Evolutionary conservation across 2,888 invertebrate species (phyloP), one percentile per base, ranked within the genome.

Genomic region (Patella caerulea): DNA sequence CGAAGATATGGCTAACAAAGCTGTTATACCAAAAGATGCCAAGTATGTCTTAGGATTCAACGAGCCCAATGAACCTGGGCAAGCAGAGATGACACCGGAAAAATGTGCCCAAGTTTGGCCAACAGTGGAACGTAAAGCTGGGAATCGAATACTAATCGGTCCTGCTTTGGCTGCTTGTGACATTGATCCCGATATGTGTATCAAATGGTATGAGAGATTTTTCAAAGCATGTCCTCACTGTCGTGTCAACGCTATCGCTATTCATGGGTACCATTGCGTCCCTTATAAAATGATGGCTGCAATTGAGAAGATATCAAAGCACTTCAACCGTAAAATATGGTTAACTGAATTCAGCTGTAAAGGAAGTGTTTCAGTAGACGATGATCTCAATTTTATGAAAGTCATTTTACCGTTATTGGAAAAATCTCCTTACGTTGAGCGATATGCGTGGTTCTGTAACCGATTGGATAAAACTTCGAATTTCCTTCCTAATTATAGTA

Each of bases 191-290:
- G 55, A 74, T 9, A 76, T 65, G 65, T 65, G 80, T 2, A 74
- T 78, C 7, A 80, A 81, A 17, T 86, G 86, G 86, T 84, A 83
- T 52, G 83, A 83, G 53, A 79, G 78, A 70, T 86, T 86, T 72
- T 86, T 86, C 80, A 74, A 76, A 56, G 71, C 75, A 15, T 86
- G 86, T 73, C 52, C 75, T 1, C 81, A 82, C 7, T 86, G 86
- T 69, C 78, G 81, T 17, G 80, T 86, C 29, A 84, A 86, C 59
- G 82, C 82, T 69, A 72, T 86, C 9, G 86, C 86, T 24, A 85
- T 85, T 17, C 86, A 86, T 80, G 76, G 75, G 72, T 85, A 83
- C 75, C 72, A 74, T 55, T 85, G 85, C 75, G 72, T 83, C 24
- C 76, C 83, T 2, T 73, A 81, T 17, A 75, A 72, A 55, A 82